Percentiles rank a stretch among this genome's conserved stretches.
phyloP scores from a whole-genome alignment of 2,888 invertebrate species.

The Sinohyriopsis cumingii region DNA sequence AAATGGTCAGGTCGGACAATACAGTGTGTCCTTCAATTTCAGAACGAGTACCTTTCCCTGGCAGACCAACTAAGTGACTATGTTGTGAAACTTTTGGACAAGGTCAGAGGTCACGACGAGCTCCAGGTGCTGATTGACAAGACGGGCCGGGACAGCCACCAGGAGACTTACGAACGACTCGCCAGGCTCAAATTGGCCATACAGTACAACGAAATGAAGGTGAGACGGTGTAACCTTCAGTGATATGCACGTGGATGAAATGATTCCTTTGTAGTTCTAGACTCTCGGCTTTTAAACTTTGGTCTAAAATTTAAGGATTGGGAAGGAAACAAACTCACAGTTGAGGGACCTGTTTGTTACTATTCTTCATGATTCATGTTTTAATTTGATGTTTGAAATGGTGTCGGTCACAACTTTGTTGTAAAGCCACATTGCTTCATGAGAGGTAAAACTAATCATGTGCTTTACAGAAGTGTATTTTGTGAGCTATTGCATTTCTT shows the following conservation, averaged over 20 bases:
- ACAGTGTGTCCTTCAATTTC: constrained; percentile 18
- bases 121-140: constrained; percentile 64
- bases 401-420: no score
- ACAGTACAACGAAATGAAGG: constrained; percentile 66
- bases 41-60: constrained; percentile 64
- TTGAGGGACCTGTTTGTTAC: no score
- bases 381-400: no score
- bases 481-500: no score
- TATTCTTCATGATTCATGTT: no score
- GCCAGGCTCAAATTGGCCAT: constrained; percentile 64
- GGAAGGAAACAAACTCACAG: neutral
- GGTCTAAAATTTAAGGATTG: neutral
- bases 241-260: no score
- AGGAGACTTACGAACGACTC: constrained; percentile 55
- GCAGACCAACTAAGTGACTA: constrained; percentile 61
- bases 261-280: no score
- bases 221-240: constrained; percentile 9
- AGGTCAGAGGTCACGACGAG: constrained; percentile 66
- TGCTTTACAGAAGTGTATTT: no score
- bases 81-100: constrained; percentile 65
- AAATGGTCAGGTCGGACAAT: no score
- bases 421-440: no score
- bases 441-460: no score
- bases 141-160: constrained; percentile 49
- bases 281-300: no score